Conservation (phyloP, 2,113 vertebrate species). For the Burhinus bistriatus region DNA sequence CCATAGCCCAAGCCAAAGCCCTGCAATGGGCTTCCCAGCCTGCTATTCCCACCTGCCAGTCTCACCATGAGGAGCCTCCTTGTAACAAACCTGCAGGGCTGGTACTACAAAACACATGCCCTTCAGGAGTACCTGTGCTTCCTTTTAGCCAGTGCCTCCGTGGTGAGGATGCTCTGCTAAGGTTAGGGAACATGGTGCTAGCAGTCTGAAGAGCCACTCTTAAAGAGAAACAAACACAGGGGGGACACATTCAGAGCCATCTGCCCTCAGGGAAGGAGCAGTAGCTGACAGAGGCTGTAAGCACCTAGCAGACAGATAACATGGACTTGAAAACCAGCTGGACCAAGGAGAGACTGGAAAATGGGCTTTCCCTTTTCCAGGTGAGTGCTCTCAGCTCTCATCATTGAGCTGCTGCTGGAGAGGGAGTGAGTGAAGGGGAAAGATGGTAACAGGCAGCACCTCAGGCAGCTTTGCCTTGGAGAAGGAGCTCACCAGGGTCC, state of each 20-base stretch:
- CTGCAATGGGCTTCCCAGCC: neutral
- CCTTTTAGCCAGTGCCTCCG: neutral
- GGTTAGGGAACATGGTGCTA: neutral
- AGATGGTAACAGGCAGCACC: neutral
- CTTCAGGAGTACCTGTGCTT: neutral
- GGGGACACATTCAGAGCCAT: neutral
- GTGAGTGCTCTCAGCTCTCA: neutral
- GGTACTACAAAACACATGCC: neutral
- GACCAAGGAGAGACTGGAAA: neutral
- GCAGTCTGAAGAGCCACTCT: neutral
- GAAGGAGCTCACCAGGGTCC: neutral
- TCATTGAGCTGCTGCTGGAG: neutral
- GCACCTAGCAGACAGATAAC: neutral
- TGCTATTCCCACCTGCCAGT: accelerated
- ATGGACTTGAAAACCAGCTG: neutral
- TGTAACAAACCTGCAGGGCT: neutral
- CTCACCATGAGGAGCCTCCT: neutral
- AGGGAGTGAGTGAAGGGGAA: neutral
- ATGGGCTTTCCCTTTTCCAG: neutral
- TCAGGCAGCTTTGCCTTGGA: neutral
- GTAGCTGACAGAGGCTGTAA: neutral
- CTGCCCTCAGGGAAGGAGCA: neutral
- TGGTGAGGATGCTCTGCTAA: neutral
- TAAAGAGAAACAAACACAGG: neutral
- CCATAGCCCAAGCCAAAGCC: accelerated